Evolutionary conservation across 35 echinoderm and acorn worm species (phyloP), one percentile per base, ranked within the genome.

Genomic region (Patiria miniata): DNA sequence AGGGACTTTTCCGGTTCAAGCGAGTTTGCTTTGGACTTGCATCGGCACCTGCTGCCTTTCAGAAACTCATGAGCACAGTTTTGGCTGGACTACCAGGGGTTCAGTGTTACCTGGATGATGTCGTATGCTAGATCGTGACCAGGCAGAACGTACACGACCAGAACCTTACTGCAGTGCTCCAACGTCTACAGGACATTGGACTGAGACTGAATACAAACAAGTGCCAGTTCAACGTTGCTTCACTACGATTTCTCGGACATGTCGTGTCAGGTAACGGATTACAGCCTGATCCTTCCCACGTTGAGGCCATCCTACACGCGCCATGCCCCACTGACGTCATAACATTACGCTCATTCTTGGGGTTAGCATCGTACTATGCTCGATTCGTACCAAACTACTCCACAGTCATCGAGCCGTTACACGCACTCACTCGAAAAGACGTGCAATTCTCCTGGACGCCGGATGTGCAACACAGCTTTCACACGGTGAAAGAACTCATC

Each of bases 51-150:
- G 57, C 84, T 16, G 83, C 50, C 5, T 95, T 95, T 54, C 89
- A 91, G 38, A 83, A 88, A 78, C 28, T 83, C 1, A 91, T 91
- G 84, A 73, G 57, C 52, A 83, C 50, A 30, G 78, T 91, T 23
- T 36, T 88, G 40, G 77, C 36, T 4, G 85, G 89, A 39, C 42
- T 91, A 50, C 59, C 60, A 52, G 93, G 85, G 5, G 85, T 91
- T 28, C 80, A 78, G 47, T 87, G 83, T 78, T 91, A 87, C 78
- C 83, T 94, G 18, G 93, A 95, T 83, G 93, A 95, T 59, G 60
- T 95, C 37, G 61, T 91, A 7, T 86, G 88, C 10, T 81, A 92
- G 93, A 85, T 9, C 83, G 69, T 53, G 80, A 80, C 85, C 37
- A 81, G 52, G 50, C 22, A 34, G 85, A 92, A n/a, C n/a, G n/a